phyloP scores from a whole-genome alignment of 2,888 invertebrate species.

The Sarcophaga variegata region DNA sequence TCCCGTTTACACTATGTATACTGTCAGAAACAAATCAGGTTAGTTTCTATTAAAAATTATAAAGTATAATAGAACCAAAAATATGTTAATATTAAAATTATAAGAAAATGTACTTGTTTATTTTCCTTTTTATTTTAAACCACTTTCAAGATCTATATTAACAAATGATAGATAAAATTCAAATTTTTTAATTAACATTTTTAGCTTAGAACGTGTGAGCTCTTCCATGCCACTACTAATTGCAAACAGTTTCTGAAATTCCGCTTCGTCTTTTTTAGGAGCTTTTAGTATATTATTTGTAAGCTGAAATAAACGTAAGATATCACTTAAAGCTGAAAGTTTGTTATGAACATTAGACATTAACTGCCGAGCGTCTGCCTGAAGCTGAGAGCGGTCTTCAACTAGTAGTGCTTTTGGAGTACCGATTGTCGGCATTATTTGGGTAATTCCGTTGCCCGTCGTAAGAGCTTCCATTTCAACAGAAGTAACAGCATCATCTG shows the following conservation, averaged over 20 bases:
- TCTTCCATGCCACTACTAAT: slow-evolving; percentile 82
- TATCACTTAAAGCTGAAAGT: slow-evolving; percentile 86
- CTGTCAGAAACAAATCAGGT: too few species aligned
- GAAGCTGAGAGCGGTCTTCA: slow-evolving; percentile 84
- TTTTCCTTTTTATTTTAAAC: slow-evolving; percentile 16
- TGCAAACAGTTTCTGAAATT: slow-evolving; percentile 84
- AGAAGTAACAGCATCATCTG: slow-evolving; percentile 85
- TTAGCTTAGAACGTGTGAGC: slow-evolving; percentile 84
- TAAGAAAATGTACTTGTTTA: neutral
- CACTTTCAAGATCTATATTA: slow-evolving; percentile 61
- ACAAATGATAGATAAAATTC: slow-evolving; percentile 88
- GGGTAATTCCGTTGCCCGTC: slow-evolving; percentile 79
- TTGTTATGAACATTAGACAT: slow-evolving; percentile 86
- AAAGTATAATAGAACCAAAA: too few species aligned
- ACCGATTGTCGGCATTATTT: slow-evolving; percentile 54
- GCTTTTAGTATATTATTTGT: slow-evolving; percentile 80
- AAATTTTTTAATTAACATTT: slow-evolving; percentile 85
- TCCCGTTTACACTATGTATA: too few species aligned
- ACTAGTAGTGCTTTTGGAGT: slow-evolving; percentile 77
- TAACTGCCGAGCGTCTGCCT: slow-evolving; percentile 85
- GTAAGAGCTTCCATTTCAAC: slow-evolving; percentile 84
- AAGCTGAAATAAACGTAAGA: slow-evolving; percentile 83
- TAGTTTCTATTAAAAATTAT: too few species aligned
- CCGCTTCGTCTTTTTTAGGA: slow-evolving; percentile 71
- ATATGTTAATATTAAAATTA: too few species aligned